phyloP scores from a whole-genome alignment of 2,113 vertebrate genomes.

The Podarcis cretensis region DNA sequence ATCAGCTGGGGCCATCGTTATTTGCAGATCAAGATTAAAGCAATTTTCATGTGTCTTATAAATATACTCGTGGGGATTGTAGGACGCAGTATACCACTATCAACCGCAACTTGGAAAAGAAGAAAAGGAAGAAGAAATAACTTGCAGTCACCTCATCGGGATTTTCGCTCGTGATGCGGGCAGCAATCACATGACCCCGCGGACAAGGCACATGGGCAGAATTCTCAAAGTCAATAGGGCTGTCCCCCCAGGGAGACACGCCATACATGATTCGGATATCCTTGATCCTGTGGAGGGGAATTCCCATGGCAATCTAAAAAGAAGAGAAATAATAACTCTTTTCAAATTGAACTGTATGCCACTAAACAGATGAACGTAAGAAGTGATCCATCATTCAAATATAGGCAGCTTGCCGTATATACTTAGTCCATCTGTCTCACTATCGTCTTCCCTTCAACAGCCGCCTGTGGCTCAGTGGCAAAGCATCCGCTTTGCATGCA shows the following conservation, averaged over 20 bases:
- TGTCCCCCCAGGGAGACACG: constrained; percentile 93
- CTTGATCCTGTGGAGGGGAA: constrained; percentile 96
- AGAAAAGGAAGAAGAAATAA: neutral
- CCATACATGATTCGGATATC: constrained; percentile 97
- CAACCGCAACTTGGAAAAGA: neutral
- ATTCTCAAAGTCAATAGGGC: constrained; percentile 91
- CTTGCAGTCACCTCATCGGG: constrained; percentile 86
- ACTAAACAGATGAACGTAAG: neutral
- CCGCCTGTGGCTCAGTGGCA: too few relatives aligned
- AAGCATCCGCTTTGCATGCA: too few relatives aligned
- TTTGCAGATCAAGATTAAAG: neutral
- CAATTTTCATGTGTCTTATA: neutral
- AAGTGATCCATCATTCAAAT: too few relatives aligned
- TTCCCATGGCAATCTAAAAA: constrained; percentile 94
- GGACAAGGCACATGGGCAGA: constrained; percentile 89
- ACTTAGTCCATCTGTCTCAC: too few relatives aligned
- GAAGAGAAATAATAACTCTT: neutral
- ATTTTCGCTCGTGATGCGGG: constrained; percentile 98
- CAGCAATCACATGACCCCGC: constrained; percentile 95
- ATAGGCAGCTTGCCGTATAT: too few relatives aligned
- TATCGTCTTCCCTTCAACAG: too few relatives aligned
- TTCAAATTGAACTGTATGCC: neutral
- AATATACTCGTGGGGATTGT: neutral
- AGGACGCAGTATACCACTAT: neutral
- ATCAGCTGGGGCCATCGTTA: too few relatives aligned